Conservation (phyloP, 2,797 vertebrate genomes). For the Onychomys arenicola region DNA sequence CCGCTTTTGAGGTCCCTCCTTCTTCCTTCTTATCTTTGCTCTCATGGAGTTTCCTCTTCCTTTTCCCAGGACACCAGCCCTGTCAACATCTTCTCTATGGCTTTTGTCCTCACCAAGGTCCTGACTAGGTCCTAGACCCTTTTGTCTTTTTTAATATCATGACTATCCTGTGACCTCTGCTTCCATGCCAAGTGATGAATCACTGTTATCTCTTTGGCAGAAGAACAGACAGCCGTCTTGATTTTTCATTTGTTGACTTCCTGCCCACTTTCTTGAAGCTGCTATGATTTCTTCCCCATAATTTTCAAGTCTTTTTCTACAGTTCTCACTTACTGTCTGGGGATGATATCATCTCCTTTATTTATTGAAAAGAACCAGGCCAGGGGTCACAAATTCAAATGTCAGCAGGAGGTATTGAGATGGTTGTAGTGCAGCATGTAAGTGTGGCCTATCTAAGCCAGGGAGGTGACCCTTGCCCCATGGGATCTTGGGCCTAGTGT, state of each 20-base stretch:
- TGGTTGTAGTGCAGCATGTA: not conserved
- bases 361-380: conserved; percentile 6
- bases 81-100: not conserved
- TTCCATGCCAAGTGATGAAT: not conserved
- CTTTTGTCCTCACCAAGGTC: not conserved
- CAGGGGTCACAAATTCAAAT: not conserved
- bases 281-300: not conserved
- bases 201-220: not conserved
- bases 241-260: conserved; percentile 37
- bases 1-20: not conserved
- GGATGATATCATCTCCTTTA: conserved; percentile 21
- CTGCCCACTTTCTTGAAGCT: conserved; percentile 22
- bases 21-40: not conserved
- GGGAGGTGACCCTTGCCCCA: not conserved
- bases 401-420: not conserved
- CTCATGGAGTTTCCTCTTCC: not conserved
- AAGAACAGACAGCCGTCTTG: not conserved
- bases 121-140: too few species aligned
- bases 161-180: not conserved
- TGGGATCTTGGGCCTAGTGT: not conserved
- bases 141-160: not conserved
- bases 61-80: not conserved
- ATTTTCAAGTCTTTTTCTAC: not conserved
- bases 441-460: not conserved
- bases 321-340: not conserved